Base-by-base conservation (phyloP, 2,113 vertebrate genomes). In the Myrmecobius fasciatus region DNA sequence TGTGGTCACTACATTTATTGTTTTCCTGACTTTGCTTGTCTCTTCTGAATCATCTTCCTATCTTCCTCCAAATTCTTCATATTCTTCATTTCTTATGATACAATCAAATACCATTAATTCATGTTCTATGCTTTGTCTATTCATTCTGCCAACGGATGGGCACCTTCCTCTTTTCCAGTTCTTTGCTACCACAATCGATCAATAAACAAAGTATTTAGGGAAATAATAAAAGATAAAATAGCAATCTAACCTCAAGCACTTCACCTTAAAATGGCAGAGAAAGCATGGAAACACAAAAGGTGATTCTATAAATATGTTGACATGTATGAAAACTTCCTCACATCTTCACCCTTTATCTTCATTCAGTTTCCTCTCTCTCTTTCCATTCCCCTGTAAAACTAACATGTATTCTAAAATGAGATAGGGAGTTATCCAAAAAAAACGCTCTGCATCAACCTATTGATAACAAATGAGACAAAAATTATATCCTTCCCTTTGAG, bases 401-500 rank as follows among this genome's bases (percentile, higher is more conserved):
- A 52, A 92, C n/a, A 90, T 10, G 52, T 8, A 54, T 3, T 52
- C 75, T 90, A 90, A 90, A 93, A 91, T 51, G 46, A 91, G 89
- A 91, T n/a, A 92, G 93, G 52, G n/a, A 43, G 88, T 92, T 47
- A n/a, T 0, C 31, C 24, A 89, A 48, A 93, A 75, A 83, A 83
- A 25, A 8, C 88, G 46, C 25, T 56, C 54, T 83, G 48, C 90
- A 92, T 88, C 47, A 3, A 56, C 8, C 47, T 52, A 46, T 88
- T 96, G 54, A 28, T 49, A 92, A 92, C 4, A 25, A 96, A 88
- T 93, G 5, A 43, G 67, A 26, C n/a, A 43, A 83, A 83, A 83
- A 22, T 83, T 22, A 17, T n/a, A 88, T 88, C 4, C 89, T 88
- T 92, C 75, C 43, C 28, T 52, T 24, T 54, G 91, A 53, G 1